phyloP scores from a whole-genome alignment of 2,888 invertebrate species.

The Mesochorus sp. region DNA sequence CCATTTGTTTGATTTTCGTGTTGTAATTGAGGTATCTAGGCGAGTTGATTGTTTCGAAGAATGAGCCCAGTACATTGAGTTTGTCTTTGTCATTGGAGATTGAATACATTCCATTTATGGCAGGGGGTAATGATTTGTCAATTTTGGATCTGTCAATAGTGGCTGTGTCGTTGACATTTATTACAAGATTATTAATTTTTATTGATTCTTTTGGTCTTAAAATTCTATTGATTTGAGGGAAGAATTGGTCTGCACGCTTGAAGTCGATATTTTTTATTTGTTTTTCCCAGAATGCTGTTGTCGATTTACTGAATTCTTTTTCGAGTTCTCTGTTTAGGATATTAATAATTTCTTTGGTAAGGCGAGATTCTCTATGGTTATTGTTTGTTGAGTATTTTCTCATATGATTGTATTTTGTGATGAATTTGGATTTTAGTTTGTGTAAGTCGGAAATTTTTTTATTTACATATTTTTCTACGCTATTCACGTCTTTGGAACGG shows the following conservation, averaged over 20 bases:
- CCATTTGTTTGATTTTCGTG: not conserved
- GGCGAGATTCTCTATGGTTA: not conserved
- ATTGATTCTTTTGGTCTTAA: conserved; percentile 10
- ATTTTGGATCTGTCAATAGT: not conserved
- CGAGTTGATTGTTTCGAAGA: conserved; percentile 29
- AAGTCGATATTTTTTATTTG: conserved; percentile 13
- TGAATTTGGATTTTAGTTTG: not conserved
- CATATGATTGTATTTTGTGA: not conserved
- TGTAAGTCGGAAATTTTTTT: too few species aligned
- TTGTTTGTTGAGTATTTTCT: not conserved
- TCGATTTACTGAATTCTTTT: not conserved
- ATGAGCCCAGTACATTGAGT: conserved; percentile 30
- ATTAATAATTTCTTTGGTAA: not conserved
- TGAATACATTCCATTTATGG: not conserved
- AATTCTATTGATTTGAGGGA: conserved; percentile 32
- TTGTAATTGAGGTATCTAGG: conserved; percentile 17
- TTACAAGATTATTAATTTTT: not conserved
- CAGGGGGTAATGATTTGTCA: not conserved
- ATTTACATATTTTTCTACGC: too few species aligned
- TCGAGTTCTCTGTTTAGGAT: not conserved
- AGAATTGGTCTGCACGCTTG: conserved; percentile 11
- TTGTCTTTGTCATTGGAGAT: not conserved
- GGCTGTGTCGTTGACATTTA: not conserved
- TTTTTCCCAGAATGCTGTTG: not conserved
- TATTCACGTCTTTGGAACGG: too few species aligned